Percentiles rank a stretch among this genome's conserved stretches.
Evolutionary conservation across 2,113 vertebrate species (phyloP).

Genomic region (Callipepla squamata): DNA sequence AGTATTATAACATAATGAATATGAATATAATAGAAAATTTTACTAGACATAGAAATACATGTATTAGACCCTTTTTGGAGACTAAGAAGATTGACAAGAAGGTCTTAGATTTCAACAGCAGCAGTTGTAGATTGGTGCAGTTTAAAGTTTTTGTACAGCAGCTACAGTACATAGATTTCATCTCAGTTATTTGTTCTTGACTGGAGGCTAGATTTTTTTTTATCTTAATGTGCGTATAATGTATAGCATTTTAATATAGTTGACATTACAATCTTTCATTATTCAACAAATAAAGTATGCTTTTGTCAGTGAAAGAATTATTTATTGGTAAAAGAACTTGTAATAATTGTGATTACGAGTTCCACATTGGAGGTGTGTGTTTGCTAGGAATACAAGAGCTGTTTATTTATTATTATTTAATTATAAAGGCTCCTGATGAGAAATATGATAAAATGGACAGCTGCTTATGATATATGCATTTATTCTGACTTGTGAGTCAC

Average conservation of each 20-base stretch:
- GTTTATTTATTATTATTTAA: not conserved
- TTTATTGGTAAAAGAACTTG: not conserved
- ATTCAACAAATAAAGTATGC: not conserved
- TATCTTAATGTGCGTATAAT: not conserved
- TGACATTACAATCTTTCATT: not conserved
- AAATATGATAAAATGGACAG: not conserved
- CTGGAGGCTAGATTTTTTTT: not conserved
- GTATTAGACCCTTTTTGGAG: not conserved
- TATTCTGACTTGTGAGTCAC: not conserved
- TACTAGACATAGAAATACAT: not conserved
- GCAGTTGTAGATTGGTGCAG: fast-evolving
- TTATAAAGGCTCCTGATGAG: not conserved
- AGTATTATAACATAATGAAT: not conserved
- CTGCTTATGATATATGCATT: not conserved
- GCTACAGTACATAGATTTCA: not conserved
- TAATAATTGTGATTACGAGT: not conserved
- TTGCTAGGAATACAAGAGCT: not conserved
- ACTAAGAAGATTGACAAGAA: not conserved
- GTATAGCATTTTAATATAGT: not conserved
- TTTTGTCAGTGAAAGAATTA: not conserved
- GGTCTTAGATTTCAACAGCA: not conserved
- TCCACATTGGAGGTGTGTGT: not conserved
- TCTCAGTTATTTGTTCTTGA: not conserved
- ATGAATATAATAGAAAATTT: not conserved
- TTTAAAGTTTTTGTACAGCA: not conserved